Percentiles rank a stretch among this genome's conserved stretches.
Evolutionary conservation across 2,888 invertebrate species (phyloP).

Genomic region (Galerucella pusilla): DNA sequence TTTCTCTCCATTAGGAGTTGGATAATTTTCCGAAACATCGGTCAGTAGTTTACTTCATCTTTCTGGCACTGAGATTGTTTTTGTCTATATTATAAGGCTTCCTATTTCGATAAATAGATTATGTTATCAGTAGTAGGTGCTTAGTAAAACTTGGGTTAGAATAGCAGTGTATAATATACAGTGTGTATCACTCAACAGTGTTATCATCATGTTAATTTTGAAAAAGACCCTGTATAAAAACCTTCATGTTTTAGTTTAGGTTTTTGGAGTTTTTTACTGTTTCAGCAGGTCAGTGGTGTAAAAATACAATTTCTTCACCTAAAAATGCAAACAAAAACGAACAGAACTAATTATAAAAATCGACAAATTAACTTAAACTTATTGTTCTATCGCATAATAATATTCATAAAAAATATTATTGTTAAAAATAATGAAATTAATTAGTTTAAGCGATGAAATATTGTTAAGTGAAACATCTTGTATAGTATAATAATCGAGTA

Average conservation of each 20-base stretch:
- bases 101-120: not conserved
- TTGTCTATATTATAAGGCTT: not conserved
- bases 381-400: too few relatives aligned
- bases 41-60: not conserved
- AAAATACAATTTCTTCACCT: too few relatives aligned
- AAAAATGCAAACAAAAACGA: too few relatives aligned
- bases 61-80: not conserved
- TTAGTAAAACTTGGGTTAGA: not conserved
- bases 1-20: not conserved
- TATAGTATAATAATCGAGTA: not conserved
- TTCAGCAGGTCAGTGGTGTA: too few relatives aligned
- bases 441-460: not conserved
- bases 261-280: too few relatives aligned
- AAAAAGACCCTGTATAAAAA: too few relatives aligned
- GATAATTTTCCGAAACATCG: constrained; percentile 1
- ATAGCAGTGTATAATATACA: not conserved
- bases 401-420: not conserved
- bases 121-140: not conserved
- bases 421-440: not conserved
- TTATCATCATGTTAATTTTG: not conserved
- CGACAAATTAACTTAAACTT: too few relatives aligned
- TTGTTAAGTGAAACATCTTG: not conserved
- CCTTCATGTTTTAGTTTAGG: too few relatives aligned
- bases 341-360: too few relatives aligned
- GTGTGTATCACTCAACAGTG: not conserved